A percentile compares a stretch with the other conserved stretches of the same genome.
phyloP scores from a whole-genome alignment of 2,797 vertebrate genomes.

The Schizopygopsis malacanthus region DNA sequence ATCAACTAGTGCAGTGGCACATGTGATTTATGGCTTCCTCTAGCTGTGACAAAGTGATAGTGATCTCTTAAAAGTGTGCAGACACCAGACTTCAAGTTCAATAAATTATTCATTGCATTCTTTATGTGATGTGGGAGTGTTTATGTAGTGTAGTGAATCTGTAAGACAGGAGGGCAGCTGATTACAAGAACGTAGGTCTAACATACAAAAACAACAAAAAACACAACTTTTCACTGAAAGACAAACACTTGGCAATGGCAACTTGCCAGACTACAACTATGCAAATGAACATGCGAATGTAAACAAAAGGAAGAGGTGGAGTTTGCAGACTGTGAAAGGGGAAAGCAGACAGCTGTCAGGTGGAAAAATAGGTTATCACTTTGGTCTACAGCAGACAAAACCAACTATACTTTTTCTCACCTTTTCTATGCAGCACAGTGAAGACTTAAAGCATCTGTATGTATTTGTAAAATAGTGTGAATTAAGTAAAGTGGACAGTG shows the following conservation, averaged over 20 bases:
- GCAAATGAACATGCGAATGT: conserved; percentile 11
- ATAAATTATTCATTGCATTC: background rate
- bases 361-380: conserved; percentile 38
- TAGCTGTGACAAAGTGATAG: conserved; percentile 1
- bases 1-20: background rate
- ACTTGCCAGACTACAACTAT: conserved; percentile 11
- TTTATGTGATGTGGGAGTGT: background rate
- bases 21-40: conserved; percentile 1
- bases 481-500: background rate
- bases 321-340: conserved; percentile 6
- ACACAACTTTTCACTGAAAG: background rate
- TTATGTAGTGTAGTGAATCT: background rate
- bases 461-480: background rate
- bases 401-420: conserved; percentile 25
- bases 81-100: background rate
- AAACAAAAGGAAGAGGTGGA: conserved; percentile 47
- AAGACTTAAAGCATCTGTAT: background rate
- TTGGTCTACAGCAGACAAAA: conserved; percentile 24
- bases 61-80: conserved; percentile 8
- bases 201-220: background rate
- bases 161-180: too few relatives aligned
- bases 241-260: background rate
- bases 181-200: background rate
- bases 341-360: conserved; percentile 41
- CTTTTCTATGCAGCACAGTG: background rate